Conservation (phyloP, 2,113 vertebrate species). For the Herpetotheres cachinnans region DNA sequence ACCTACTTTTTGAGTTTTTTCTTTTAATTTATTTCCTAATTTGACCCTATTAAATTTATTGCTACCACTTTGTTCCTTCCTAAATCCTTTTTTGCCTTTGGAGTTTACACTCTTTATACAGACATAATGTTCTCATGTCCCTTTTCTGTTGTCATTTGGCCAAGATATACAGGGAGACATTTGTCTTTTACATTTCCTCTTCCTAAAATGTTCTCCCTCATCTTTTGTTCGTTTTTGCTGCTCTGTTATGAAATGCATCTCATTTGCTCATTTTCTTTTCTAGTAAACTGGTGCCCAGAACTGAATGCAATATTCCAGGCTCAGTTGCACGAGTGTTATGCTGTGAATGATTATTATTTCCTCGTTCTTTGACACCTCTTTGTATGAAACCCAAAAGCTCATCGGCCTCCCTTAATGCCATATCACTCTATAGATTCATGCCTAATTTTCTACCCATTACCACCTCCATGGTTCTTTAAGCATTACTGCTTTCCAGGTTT, state of each 20-base stretch:
- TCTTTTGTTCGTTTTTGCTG: background rate
- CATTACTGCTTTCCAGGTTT: constrained; percentile 37
- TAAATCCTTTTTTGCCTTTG: background rate
- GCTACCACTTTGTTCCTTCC: background rate
- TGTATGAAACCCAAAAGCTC: constrained; percentile 15
- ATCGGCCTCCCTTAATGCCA: background rate
- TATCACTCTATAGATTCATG: background rate
- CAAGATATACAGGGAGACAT: background rate
- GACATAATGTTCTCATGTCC: background rate
- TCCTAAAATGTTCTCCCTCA: background rate
- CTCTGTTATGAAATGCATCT: background rate
- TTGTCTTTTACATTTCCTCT: background rate
- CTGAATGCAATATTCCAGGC: background rate
- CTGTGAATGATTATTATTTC: constrained; percentile 23
- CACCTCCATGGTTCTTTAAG: constrained; percentile 11
- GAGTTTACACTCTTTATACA: background rate
- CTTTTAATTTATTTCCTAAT: background rate
- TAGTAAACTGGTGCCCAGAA: background rate
- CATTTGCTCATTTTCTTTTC: background rate
- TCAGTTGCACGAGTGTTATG: background rate
- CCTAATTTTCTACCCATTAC: constrained; percentile 59
- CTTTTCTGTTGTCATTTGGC: background rate
- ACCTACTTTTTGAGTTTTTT: background rate
- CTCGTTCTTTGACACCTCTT: background rate
- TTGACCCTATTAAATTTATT: background rate